Evolutionary conservation across 2,797 vertebrate genomes (phyloP), one percentile per base, ranked within the genome.

Genomic region (Uromys caudimaculatus): DNA sequence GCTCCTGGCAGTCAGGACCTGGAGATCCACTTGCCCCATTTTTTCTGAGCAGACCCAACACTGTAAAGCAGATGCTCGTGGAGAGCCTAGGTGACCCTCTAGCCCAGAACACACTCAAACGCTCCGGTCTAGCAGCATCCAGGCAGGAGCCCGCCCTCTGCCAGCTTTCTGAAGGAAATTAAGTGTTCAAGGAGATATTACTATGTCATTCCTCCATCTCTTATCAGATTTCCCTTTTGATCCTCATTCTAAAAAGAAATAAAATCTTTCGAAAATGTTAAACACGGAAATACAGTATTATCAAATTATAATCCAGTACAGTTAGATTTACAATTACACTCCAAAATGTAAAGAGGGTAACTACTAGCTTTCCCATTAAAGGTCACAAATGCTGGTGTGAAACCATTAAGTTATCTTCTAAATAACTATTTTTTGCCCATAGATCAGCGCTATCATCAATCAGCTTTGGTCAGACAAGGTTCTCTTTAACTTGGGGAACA

Each of bases 171-270:
- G 85, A 82, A 93, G n/a, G 50, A 75, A 87, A 83, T 10, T 73
- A 88, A 91, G 32, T 24, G 21, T 9, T 81, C 67, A 76, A 90
- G 82, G 7, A 90, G 73, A 47, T 64, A 60, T 69, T 24, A 81
- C 38, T 75, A 24, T 54, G 7, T 41, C 82, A 93, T 54, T 87
- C 60, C 52, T 96, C 52, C 32, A 2, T 67, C 81, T 78, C 54
- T 73, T 58, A 23, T 47, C 91, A 87, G 89, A 19, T 89, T 95
- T 93, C 54, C 54, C 73, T 85, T 54, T 92, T 88, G 58, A 81
- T 93, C 71, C 84, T 12, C n/a, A 44, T 44, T 93, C 60, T 64
- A 95, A 67, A 94, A 97, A 96, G 32, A 94, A 95, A 97, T 47
- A 96, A 76, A 76, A 29, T 54, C 32, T 27, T 62, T 89, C 3